Conservation (phyloP, 2,113 vertebrate species). For the human (Homo sapiens) region GRCh38 chr4:174070001-174070500, state of each 20-base stretch:
- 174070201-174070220: conserved; percentile 87
- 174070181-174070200: conserved; percentile 94
- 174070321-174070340: conserved; percentile 92
- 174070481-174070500: conserved; percentile 59
- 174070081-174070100: conserved; percentile 91
- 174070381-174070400: conserved; percentile 68
- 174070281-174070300: conserved; percentile 95
- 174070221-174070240: conserved; percentile 88
- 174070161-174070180: conserved; percentile 95
- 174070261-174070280: conserved; percentile 87
- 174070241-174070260: conserved; percentile 89
- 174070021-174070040: conserved; percentile 88
- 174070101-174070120: conserved; percentile 93
- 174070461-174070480: conserved; percentile 51
- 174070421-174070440: conserved; percentile 37
- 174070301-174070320: conserved; percentile 90
- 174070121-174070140: conserved; percentile 93
- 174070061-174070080: conserved; percentile 90
- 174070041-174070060: conserved; percentile 88
- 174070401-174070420: conserved; percentile 57
- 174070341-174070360: conserved; percentile 86
- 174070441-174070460: conserved; percentile 59
- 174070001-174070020: conserved; percentile 88
- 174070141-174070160: conserved; percentile 95
- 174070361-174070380: conserved; percentile 84